Evolutionary conservation across 2,113 vertebrate genomes (phyloP).

Genomic region (Lophura nycthemera): DNA sequence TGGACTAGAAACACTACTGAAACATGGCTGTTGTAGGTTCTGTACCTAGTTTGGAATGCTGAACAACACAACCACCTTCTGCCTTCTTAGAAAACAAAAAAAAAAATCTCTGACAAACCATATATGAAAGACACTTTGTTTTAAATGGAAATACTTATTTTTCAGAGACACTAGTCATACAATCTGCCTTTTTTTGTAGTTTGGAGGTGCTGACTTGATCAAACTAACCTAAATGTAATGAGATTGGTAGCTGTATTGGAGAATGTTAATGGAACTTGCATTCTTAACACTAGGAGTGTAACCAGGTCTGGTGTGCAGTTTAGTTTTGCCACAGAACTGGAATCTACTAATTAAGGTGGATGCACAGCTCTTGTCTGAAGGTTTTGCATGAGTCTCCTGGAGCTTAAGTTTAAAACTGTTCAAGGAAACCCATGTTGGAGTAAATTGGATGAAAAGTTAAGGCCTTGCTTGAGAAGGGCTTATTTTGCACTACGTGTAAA

Average conservation of each 20-base stretch:
- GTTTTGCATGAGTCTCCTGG: constrained; percentile 15
- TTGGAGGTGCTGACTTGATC: constrained; percentile 45
- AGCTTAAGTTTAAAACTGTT: not conserved
- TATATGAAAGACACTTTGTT: not conserved
- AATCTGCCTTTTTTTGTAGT: constrained; percentile 47
- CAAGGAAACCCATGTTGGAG: not conserved
- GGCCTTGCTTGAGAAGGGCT: not conserved
- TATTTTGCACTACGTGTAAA: constrained; percentile 23
- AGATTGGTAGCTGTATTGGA: constrained; percentile 31
- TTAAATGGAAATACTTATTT: not conserved
- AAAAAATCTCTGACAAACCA: constrained; percentile 24
- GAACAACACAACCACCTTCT: constrained; percentile 50
- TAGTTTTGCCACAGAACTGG: constrained; percentile 2
- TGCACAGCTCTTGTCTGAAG: constrained; percentile 22
- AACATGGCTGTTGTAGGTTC: constrained; percentile 24
- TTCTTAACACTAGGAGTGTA: constrained; percentile 10
- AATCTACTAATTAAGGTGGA: not conserved
- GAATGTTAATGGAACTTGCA: not conserved
- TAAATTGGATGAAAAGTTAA: not conserved
- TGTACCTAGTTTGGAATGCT: constrained; percentile 35
- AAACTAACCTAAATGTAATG: constrained; percentile 12
- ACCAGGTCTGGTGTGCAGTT: not conserved
- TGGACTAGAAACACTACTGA: constrained; percentile 79
- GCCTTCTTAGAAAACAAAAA: constrained; percentile 20
- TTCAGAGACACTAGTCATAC: constrained; percentile 18